phyloP scores from a whole-genome alignment of 2,113 vertebrate species.

The Podiceps cristatus region DNA sequence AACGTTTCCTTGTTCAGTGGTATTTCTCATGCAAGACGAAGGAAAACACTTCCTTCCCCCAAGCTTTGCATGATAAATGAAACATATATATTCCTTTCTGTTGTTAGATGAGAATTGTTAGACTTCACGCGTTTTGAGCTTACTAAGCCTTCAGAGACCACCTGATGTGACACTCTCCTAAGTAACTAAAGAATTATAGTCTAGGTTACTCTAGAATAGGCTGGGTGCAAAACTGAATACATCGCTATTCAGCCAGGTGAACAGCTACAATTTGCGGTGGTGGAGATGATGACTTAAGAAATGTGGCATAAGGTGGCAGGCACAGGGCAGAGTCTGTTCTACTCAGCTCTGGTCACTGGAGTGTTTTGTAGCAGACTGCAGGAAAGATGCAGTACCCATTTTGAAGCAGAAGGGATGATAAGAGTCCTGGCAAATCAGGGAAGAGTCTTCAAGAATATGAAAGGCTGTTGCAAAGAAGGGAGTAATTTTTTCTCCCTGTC shows the following conservation, averaged over 20 bases:
- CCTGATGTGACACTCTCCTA: background rate
- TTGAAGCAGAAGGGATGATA: background rate
- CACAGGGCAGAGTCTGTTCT: background rate
- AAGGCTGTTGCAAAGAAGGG: background rate
- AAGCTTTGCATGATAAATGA: background rate
- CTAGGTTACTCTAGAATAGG: background rate
- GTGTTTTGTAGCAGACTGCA: background rate
- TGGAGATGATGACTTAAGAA: background rate
- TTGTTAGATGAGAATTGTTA: background rate
- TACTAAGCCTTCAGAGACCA: background rate
- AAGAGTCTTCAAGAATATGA: background rate
- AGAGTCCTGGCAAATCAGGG: background rate
- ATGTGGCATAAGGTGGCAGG: background rate
- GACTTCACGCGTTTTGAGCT: background rate
- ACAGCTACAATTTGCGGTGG: background rate
- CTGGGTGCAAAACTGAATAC: background rate
- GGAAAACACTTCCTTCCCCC: background rate
- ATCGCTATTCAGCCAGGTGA: background rate
- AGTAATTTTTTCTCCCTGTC: background rate
- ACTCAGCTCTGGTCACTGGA: rapidly evolving
- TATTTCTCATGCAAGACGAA: background rate
- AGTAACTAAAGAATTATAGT: background rate
- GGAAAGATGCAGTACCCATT: background rate
- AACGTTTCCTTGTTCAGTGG: background rate
- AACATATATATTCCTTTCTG: rapidly evolving